Evolutionary conservation across 1,140 invertebrate genomes (phyloP), one percentile per base, ranked within the genome.

Genomic region (Drosophila kanapiae): DNA sequence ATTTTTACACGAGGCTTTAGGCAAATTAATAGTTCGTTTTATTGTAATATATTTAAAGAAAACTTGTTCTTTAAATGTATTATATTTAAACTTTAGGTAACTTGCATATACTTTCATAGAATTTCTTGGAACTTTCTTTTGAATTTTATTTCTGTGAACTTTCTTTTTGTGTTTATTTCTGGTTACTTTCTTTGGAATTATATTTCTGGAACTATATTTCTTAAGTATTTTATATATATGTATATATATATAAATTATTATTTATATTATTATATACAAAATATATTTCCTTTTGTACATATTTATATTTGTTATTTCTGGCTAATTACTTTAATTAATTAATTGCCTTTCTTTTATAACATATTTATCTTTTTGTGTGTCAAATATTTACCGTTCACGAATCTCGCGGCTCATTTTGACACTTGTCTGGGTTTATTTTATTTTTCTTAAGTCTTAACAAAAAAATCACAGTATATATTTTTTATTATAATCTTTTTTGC

Each of bases 331-430:
- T 47, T n/a, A n/a, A n/a, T 51, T 65, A 23, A 16, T 16, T 16
- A 37, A 16, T 31, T 43, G 10, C 23, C 45, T n/a, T 27, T 33
- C 18, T 35, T 37, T 29, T 69, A 35, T n/a, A 9, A 31, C 1
- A 8, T 42, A 23, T 53, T 18, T 8, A 7, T 33, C 16, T 54
- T 23, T 10, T 13, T 45, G 13, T 57, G 6, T 45, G 10, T 1
- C 0, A 37, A 33, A 58, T 63, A 71, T 67, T 88, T 88, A 87
- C 83, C 83, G 67, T 69, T 83, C 48, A 10, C 63, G 27, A 13
- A 53, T 78, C 35, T 78, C 77, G 64, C 61, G 67, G 58, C 51
- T 45, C 83, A 87, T 87, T 68, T 63, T 75, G 45, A 13, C 49
- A 65, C 62, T 64, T 60, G 27, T 47, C n/a, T 38, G 10, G 6